Percentiles rank a stretch among this genome's conserved stretches.
Conservation (phyloP, 2,888 invertebrate genomes). For the Tachina lurida region DNA sequence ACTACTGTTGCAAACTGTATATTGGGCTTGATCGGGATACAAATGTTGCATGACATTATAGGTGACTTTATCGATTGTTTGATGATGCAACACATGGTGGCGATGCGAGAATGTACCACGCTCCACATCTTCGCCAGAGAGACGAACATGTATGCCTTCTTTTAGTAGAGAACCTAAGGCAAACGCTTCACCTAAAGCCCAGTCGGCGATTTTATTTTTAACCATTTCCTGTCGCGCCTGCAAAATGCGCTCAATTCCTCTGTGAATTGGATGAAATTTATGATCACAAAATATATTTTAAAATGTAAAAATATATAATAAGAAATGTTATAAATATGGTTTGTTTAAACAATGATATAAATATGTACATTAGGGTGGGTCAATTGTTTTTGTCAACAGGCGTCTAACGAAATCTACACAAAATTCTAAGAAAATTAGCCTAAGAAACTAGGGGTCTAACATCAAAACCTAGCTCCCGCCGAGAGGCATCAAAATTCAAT, state of each 20-base stretch:
- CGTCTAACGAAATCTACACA: too few species aligned
- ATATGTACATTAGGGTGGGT: too few species aligned
- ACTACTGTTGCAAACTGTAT: slow-evolving; percentile 99
- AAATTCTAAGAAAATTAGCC: too few species aligned
- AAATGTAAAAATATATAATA: too few species aligned
- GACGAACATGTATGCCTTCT: slow-evolving; percentile 97
- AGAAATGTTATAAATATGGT: too few species aligned
- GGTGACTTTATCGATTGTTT: slow-evolving; percentile 95
- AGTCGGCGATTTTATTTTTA: slow-evolving; percentile 93
- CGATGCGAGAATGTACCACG: slow-evolving; percentile 97
- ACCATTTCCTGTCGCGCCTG: slow-evolving; percentile 97
- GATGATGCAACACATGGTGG: slow-evolving; percentile 99
- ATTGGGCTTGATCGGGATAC: slow-evolving; percentile 98
- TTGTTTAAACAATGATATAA: too few species aligned
- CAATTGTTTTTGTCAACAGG: too few species aligned
- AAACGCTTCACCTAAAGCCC: slow-evolving; percentile 99
- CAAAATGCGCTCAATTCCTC: slow-evolving; percentile 92
- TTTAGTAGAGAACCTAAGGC: slow-evolving; percentile 98
- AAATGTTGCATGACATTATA: slow-evolving; percentile 95
- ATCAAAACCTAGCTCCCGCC: too few species aligned
- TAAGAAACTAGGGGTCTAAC: too few species aligned
- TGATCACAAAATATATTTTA: too few species aligned
- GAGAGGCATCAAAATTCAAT: too few species aligned
- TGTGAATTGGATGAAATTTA: slow-evolving; percentile 82
- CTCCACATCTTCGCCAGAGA: slow-evolving; percentile 98